phyloP scores from a whole-genome alignment of 1,140 invertebrate genomes.

The Scaptomyza montana region DNA sequence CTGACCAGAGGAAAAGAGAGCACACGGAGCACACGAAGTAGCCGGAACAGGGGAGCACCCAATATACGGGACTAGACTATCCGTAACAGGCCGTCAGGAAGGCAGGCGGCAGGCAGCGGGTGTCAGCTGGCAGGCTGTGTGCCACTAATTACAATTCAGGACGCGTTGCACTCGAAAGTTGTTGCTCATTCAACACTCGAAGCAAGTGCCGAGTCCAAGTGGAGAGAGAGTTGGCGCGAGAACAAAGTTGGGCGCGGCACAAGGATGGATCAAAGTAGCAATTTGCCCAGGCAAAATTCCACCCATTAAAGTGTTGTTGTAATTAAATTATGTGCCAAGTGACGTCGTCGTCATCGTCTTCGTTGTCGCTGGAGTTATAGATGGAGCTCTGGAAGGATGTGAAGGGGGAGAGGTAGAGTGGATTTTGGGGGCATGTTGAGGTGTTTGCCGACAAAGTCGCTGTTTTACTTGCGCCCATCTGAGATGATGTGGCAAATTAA shows the following conservation, averaged over 20 bases:
- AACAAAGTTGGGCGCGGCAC: background rate
- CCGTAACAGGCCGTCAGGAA: background rate
- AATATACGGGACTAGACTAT: constrained; percentile 17
- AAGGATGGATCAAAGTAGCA: constrained; percentile 44
- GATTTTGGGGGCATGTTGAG: background rate
- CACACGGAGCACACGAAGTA: background rate
- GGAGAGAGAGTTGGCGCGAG: background rate
- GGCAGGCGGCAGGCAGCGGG: background rate
- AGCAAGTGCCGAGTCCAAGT: constrained; percentile 36
- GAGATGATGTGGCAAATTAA: constrained; percentile 62
- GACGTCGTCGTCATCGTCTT: constrained; percentile 33
- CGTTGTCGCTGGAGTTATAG: constrained; percentile 29
- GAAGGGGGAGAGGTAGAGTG: background rate
- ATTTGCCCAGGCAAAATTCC: constrained; percentile 23
- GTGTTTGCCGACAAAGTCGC: constrained; percentile 5
- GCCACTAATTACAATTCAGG: constrained; percentile 59
- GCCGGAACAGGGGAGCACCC: constrained; percentile 1
- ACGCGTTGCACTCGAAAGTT: constrained; percentile 59
- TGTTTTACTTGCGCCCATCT: constrained; percentile 38
- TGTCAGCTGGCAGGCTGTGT: background rate
- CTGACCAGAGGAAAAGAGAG: background rate
- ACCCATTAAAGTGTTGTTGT: constrained; percentile 46
- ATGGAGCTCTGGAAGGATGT: constrained; percentile 4
- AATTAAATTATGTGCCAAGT: constrained; percentile 64
- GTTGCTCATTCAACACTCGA: constrained; percentile 60